Percentiles rank a stretch among this genome's conserved stretches.
phyloP scores from a whole-genome alignment of 2,797 vertebrate species.

The Dermochelys coriacea region DNA sequence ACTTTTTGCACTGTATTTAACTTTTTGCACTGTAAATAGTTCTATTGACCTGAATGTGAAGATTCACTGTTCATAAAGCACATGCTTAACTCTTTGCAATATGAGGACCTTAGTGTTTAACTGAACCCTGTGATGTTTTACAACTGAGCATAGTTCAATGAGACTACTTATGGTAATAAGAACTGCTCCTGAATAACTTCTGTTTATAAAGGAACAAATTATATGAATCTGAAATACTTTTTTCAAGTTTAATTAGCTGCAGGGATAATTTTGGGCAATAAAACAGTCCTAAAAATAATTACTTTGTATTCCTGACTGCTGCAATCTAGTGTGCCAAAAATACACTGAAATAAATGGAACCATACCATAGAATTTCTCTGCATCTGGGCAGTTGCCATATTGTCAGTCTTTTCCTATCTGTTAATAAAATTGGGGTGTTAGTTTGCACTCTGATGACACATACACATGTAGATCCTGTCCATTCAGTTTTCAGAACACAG shows the following conservation, averaged over 20 bases:
- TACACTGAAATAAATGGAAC: neutral
- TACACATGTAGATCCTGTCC: fast-evolving
- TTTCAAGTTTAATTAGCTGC: fast-evolving
- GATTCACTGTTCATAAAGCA: fast-evolving
- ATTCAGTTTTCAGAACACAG: neutral
- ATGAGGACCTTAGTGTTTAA: fast-evolving
- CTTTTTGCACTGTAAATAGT: fast-evolving
- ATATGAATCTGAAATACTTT: neutral
- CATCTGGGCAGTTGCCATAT: constrained; percentile 84
- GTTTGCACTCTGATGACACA: fast-evolving
- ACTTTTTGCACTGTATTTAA: fast-evolving
- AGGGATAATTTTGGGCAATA: neutral
- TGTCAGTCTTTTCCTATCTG: neutral
- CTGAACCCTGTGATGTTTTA: neutral
- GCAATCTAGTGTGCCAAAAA: fast-evolving
- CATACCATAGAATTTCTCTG: constrained; percentile 76
- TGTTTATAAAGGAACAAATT: fast-evolving
- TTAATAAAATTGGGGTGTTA: neutral
- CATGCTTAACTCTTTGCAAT: fast-evolving
- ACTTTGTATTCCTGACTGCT: fast-evolving
- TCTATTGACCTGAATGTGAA: neutral
- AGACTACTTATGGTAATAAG: neutral
- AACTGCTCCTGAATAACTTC: neutral
- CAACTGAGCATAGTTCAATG: neutral
- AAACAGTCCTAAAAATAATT: neutral